A percentile compares a stretch with the other conserved stretches of the same genome.
Conservation (phyloP, 2,888 invertebrate genomes). For the Archips crataeganus region DNA sequence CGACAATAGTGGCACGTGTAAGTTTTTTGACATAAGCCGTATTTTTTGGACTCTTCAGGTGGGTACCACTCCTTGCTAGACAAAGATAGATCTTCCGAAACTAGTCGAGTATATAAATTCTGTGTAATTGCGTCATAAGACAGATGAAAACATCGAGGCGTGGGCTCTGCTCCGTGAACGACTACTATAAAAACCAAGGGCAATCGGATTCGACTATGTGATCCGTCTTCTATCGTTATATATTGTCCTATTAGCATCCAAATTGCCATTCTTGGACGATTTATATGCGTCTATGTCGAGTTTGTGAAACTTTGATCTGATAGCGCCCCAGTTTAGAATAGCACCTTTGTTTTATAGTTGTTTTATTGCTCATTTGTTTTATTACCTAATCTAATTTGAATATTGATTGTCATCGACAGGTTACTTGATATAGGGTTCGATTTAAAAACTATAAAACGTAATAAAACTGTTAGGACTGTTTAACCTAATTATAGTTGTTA, state of each 20-base stretch:
- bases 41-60: conserved; percentile 46
- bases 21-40: conserved; percentile 4
- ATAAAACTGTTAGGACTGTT: conserved; percentile 16
- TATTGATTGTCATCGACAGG: conserved; percentile 15
- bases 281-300: conserved; percentile 43
- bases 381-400: conserved; percentile 30
- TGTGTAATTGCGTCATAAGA: conserved; percentile 65
- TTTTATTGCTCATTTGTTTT: conserved; percentile 36
- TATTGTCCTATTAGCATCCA: conserved; percentile 60
- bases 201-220: conserved; percentile 50
- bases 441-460: conserved; percentile 19
- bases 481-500: neutral
- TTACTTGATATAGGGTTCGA: conserved; percentile 22
- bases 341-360: conserved; percentile 39
- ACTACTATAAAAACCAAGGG: conserved; percentile 76
- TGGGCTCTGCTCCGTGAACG: conserved; percentile 63
- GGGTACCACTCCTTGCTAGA: conserved; percentile 56
- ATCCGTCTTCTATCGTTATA: conserved; percentile 58
- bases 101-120: conserved; percentile 62
- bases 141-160: conserved; percentile 62
- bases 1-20: neutral
- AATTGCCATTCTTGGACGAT: conserved; percentile 49
- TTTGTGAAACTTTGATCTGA: conserved; percentile 41
- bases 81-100: conserved; percentile 63
- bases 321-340: conserved; percentile 40